Conservation (phyloP, 1,140 invertebrate species). For the Eufriesea mexicana region DNA sequence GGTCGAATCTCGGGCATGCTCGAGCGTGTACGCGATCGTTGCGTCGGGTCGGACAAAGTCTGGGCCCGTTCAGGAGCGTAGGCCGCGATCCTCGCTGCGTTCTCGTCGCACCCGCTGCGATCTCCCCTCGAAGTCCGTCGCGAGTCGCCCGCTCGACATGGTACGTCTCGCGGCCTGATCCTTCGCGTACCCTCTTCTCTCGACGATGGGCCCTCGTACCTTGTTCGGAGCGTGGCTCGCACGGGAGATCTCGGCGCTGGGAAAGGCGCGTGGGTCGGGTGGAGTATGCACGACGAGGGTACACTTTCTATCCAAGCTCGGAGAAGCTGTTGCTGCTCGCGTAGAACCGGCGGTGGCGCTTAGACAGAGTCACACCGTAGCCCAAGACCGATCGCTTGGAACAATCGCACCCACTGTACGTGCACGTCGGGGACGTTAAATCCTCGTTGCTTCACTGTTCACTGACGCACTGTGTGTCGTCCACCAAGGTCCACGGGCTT, state of each 20-base stretch:
- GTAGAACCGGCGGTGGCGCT: slow-evolving; percentile 13
- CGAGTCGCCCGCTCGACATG: slow-evolving; percentile 43
- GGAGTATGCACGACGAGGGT: too few relatives aligned
- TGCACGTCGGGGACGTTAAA: not conserved
- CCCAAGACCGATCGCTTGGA: not conserved
- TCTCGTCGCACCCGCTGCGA: slow-evolving; percentile 24
- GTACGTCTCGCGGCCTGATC: slow-evolving; percentile 20
- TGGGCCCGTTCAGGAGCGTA: slow-evolving; percentile 42
- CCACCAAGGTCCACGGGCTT: not conserved
- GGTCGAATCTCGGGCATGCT: slow-evolving; percentile 31
- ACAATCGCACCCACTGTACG: not conserved
- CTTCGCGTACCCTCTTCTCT: too few relatives aligned
- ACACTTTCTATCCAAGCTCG: too few relatives aligned
- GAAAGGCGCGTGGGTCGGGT: too few relatives aligned
- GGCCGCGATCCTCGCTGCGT: slow-evolving; percentile 22
- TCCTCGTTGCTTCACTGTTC: not conserved
- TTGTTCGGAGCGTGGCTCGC: too few relatives aligned
- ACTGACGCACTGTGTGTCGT: slow-evolving; percentile 14
- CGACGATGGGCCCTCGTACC: too few relatives aligned
- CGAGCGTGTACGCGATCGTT: too few relatives aligned
- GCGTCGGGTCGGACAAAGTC: too few relatives aligned
- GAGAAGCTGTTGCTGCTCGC: not conserved
- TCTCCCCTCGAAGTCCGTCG: slow-evolving; percentile 29
- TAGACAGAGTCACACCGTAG: slow-evolving; percentile 24
- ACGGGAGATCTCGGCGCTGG: too few relatives aligned